phyloP scores from a whole-genome alignment of 2,113 vertebrate genomes.

The Thymallus thymallus region DNA sequence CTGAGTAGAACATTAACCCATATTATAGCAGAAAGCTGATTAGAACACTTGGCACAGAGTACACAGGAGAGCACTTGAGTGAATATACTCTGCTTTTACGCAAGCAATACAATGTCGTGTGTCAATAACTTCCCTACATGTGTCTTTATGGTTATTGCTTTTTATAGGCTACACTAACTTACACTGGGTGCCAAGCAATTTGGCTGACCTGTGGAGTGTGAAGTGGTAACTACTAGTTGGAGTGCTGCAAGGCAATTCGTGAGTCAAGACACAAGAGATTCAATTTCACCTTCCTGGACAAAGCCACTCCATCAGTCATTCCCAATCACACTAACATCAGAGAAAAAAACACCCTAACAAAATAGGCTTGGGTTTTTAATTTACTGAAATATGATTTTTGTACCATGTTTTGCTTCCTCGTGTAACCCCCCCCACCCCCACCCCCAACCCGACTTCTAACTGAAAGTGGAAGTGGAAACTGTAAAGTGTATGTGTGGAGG shows the following conservation, averaged over 20 bases:
- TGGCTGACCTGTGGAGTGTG: neutral
- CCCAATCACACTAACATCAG: neutral
- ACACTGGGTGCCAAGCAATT: neutral
- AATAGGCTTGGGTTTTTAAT: no score
- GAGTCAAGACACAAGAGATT: no score
- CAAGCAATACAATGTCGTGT: conserved; percentile 8
- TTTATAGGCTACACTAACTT: neutral
- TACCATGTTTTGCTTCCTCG: no score
- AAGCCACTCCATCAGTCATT: no score
- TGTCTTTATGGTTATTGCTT: neutral
- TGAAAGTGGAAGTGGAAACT: no score
- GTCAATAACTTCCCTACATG: neutral
- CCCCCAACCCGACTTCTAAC: no score
- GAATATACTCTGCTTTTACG: conserved; percentile 24
- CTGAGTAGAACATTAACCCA: neutral
- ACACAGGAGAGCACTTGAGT: neutral
- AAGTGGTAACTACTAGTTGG: neutral
- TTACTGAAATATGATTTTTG: no score
- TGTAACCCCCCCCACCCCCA: no score
- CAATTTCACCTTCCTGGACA: no score
- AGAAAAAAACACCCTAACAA: neutral
- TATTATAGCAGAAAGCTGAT: neutral
- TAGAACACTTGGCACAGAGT: neutral
- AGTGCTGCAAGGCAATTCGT: neutral
- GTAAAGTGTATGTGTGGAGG: neutral